phyloP scores from a whole-genome alignment of 2,113 vertebrate genomes.

The Gobiocypris rarus region DNA sequence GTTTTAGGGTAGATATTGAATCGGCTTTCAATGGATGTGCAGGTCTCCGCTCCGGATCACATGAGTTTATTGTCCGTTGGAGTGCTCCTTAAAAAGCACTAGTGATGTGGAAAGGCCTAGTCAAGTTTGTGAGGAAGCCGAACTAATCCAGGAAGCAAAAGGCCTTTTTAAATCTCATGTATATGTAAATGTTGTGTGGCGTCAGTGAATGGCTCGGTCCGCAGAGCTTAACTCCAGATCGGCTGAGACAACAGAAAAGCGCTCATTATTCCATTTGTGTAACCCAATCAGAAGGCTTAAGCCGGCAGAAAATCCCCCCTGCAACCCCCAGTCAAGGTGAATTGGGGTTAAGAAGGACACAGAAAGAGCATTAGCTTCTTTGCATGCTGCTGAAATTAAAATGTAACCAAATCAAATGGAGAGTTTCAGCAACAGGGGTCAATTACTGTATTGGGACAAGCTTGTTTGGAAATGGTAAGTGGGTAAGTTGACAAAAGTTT shows the following conservation, averaged over 20 bases:
- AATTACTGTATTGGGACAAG: constrained; percentile 55
- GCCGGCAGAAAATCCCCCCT: constrained; percentile 56
- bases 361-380: constrained; percentile 69
- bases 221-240: constrained; percentile 60
- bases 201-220: constrained; percentile 52
- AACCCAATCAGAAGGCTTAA: constrained; percentile 68
- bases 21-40: constrained; percentile 21
- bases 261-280: constrained; percentile 72
- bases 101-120: constrained; percentile 67
- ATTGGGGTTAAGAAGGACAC: constrained; percentile 61
- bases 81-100: constrained; percentile 61
- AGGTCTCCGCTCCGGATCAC: constrained; percentile 59
- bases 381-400: constrained; percentile 63
- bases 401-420: constrained; percentile 65
- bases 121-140: constrained; percentile 55
- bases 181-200: constrained; percentile 74
- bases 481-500: constrained; percentile 15
- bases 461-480: constrained; percentile 45
- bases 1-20: neutral
- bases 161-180: constrained; percentile 69
- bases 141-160: constrained; percentile 72
- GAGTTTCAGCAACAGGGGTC: constrained; percentile 40
- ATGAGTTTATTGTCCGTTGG: constrained; percentile 60
- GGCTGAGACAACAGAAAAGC: constrained; percentile 68
- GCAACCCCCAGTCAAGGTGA: constrained; percentile 61